A percentile compares a stretch with the other conserved stretches of the same genome.
Evolutionary conservation across 2,797 vertebrate species (phyloP).

Genomic region (Sus cebifrons): DNA sequence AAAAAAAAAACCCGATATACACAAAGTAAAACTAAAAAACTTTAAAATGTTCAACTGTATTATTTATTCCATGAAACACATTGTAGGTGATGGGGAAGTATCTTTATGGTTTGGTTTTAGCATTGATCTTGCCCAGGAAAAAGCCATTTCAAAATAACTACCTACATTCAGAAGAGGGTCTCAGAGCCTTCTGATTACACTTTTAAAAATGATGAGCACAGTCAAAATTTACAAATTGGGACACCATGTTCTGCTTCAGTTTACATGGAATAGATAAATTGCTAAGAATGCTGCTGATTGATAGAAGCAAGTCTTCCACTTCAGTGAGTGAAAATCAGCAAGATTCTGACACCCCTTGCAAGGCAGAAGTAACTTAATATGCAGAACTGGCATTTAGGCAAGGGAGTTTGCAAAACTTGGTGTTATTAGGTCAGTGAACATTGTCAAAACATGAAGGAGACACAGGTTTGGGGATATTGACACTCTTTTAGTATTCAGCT

Average conservation of each 20-base stretch:
- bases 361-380: constrained; percentile 75
- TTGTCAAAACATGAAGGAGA: constrained; percentile 80
- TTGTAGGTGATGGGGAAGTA: constrained; percentile 60
- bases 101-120: constrained; percentile 74
- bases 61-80: constrained; percentile 64
- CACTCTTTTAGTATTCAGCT: constrained; percentile 39
- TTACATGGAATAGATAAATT: constrained; percentile 22
- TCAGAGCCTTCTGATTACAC: constrained; percentile 33
- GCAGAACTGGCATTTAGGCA: constrained; percentile 74
- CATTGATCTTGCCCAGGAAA: constrained; percentile 78
- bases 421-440: constrained; percentile 65
- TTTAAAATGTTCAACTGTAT: neutral
- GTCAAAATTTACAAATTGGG: constrained; percentile 52
- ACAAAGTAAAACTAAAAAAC: no score
- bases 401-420: constrained; percentile 69
- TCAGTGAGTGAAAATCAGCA: constrained; percentile 75
- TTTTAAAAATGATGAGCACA: constrained; percentile 63
- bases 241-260: constrained; percentile 64
- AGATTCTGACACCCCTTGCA: constrained; percentile 44
- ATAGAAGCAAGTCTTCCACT: constrained; percentile 77
- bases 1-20: no score
- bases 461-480: constrained; percentile 54
- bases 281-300: constrained; percentile 79
- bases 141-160: constrained; percentile 81
- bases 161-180: constrained; percentile 62